Evolutionary conservation across 2,113 vertebrate species (phyloP).

Genomic region (Osmerus mordax): DNA sequence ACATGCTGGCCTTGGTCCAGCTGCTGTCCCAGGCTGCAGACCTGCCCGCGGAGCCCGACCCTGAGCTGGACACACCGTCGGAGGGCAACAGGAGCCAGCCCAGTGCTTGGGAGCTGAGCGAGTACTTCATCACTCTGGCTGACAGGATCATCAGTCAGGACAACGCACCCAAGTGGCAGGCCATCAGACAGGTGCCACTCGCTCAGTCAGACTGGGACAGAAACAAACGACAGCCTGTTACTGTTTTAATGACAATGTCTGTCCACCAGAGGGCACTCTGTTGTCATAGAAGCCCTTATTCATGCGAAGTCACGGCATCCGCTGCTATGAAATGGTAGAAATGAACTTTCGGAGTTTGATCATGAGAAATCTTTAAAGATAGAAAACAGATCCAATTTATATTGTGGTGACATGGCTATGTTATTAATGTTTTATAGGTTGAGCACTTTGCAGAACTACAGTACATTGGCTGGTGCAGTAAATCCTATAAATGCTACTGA

Average conservation of each 20-base stretch:
- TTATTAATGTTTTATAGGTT: too few relatives aligned
- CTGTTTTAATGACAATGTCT: background rate
- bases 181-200: constrained; percentile 75
- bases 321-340: background rate
- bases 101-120: constrained; percentile 68
- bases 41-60: constrained; percentile 48
- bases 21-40: constrained; percentile 75
- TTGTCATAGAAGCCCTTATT: background rate
- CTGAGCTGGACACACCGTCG: constrained; percentile 24
- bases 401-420: too few relatives aligned
- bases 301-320: background rate
- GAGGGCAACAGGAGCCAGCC: constrained; percentile 53
- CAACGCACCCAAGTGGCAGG: constrained; percentile 69
- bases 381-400: too few relatives aligned
- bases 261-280: constrained; percentile 60
- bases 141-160: constrained; percentile 77
- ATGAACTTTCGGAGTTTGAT: too few relatives aligned
- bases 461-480: too few relatives aligned
- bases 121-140: constrained; percentile 67
- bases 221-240: background rate
- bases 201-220: background rate
- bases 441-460: too few relatives aligned
- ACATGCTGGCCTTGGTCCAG: constrained; percentile 75
- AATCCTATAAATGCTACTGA: too few relatives aligned
- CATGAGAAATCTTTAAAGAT: too few relatives aligned